Percentiles rank a stretch among this genome's conserved stretches.
Evolutionary conservation across 2,797 vertebrate genomes (phyloP).

Genomic region (Thripadectes ignobilis): DNA sequence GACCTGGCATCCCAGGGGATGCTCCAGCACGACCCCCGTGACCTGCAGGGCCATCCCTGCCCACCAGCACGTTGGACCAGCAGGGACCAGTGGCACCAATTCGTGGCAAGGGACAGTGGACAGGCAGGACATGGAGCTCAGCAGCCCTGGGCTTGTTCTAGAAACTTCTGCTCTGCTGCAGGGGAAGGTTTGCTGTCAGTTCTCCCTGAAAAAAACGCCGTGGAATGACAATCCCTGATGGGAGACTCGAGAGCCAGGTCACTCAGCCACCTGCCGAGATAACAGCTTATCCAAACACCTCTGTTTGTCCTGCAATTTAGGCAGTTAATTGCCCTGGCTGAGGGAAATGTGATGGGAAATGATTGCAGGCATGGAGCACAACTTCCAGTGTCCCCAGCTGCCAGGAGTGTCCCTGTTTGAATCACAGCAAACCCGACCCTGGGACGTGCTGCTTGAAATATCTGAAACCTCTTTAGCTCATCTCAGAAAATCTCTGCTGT

Average conservation of each 20-base stretch:
- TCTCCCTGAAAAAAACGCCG: not conserved
- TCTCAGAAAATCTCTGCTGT: not conserved
- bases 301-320: conserved; percentile 12
- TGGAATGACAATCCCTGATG: not conserved
- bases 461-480: not conserved
- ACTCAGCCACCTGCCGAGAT: not conserved
- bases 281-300: not conserved
- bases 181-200: not conserved
- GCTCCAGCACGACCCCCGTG: not conserved
- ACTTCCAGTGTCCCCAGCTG: not conserved
- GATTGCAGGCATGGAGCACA: not conserved
- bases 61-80: rapidly evolving
- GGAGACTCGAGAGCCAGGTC: not conserved
- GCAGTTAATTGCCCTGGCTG: not conserved
- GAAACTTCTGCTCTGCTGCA: not conserved
- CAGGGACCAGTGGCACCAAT: not conserved
- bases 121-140: not conserved
- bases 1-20: not conserved
- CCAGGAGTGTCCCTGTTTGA: not conserved
- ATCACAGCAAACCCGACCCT: not conserved
- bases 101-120: not conserved
- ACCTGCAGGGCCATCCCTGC: not conserved
- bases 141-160: not conserved
- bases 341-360: not conserved
- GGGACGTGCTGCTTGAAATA: not conserved